Conservation (phyloP, 2,113 vertebrate genomes). For the Stigmatopora argus region DNA sequence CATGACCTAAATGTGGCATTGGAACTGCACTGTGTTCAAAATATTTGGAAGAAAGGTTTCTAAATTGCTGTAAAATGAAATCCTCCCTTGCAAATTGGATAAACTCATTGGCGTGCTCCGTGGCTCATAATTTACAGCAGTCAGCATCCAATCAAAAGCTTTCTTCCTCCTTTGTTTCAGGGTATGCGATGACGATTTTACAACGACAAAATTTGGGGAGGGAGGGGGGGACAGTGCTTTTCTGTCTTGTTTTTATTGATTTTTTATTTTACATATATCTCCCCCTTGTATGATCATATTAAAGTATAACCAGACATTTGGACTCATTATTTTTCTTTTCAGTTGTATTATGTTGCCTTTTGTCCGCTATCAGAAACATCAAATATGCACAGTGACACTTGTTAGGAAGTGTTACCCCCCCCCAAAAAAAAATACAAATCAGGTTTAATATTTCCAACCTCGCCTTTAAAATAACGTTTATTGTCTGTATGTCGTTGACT, state of each 20-base stretch:
- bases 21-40: conserved; percentile 37
- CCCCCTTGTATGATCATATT: conserved; percentile 90
- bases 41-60: conserved; percentile 3
- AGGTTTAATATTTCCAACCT: conserved; percentile 59
- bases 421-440: conserved; percentile 42
- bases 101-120: background rate
- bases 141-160: conserved; percentile 54
- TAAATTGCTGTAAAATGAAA: background rate
- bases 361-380: conserved; percentile 44
- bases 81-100: background rate
- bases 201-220: conserved; percentile 67
- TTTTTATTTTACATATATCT: conserved; percentile 76
- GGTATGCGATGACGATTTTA: conserved; percentile 69
- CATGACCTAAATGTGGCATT: conserved; percentile 46
- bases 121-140: conserved; percentile 48
- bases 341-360: conserved; percentile 40
- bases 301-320: conserved; percentile 91
- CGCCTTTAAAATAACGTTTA: conserved; percentile 50
- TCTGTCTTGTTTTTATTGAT: conserved; percentile 80
- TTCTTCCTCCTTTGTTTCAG: conserved; percentile 60
- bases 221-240: conserved; percentile 83
- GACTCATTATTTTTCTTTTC: conserved; percentile 69
- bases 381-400: conserved; percentile 65
- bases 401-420: conserved; percentile 51
- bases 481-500: conserved; percentile 45